Evolutionary conservation across 2,888 invertebrate species (phyloP), one percentile per base, ranked within the genome.

Genomic region (Mesorhabditis belari): DNA sequence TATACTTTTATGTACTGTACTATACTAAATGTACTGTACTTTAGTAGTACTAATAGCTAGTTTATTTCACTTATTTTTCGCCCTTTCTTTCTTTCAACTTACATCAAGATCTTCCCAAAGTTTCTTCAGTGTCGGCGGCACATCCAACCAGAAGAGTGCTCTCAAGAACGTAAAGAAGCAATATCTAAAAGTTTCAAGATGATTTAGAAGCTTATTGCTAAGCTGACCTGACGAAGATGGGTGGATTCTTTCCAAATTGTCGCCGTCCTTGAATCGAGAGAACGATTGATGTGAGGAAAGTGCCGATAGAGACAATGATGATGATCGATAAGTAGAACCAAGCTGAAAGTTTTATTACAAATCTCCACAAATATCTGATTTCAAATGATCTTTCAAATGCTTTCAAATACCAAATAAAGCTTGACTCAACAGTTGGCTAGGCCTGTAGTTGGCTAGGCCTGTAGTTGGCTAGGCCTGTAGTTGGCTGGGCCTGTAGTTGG

Each of bases 311-410:
- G 26, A 77, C 73, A 19, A 75, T 74, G 28, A 77, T 72, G 57
- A 77, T 77, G 55, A 77, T 77, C 4, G 75, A 75, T 24, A 78
- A 63, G 61, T 78, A 78, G 68, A 78, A 78, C 78, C 78, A 77
- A 3, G 77, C 77, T 67, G 63, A 59, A 65, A 62, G 25, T 1
- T 12, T 9, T 5, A 55, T 55, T 51, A 17, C 9, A 51, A 17
- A 9, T n/a, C 17, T 19, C 9, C 6, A 2, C 23, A 12, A 55
- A 27, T 6, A 26, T 55, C 19, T 9, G 9, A 19, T 28, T 55
- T 17, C 57, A n/a, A 21, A 17, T 51, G 17, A 19, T 49, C 12
- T 12, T 12, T 5, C 6, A n/a, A n/a, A n/a, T 53, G 19, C 19
- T 9, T 52, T 24, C n/a, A 53, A 53, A n/a, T 49, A 12, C n/a